A percentile compares a stretch with the other conserved stretches of the same genome.
phyloP scores from a whole-genome alignment of 2,888 invertebrate species.

The Apodemia duryi region DNA sequence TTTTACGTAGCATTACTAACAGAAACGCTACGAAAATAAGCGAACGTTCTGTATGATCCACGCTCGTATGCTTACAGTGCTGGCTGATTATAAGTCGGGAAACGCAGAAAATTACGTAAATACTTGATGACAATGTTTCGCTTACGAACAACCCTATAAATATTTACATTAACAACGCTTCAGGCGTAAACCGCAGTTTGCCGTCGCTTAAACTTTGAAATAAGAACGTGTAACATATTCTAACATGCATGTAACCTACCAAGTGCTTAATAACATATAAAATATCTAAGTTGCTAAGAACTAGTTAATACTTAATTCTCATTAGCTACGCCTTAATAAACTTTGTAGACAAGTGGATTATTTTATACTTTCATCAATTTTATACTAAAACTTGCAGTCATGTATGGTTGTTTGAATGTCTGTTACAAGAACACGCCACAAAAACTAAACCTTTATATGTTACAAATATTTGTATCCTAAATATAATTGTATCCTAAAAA shows the following conservation, averaged over 20 bases:
- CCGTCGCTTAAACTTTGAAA: constrained; percentile 54
- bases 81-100: constrained; percentile 61
- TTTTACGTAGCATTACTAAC: not conserved
- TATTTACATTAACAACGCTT: constrained; percentile 44
- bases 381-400: too few relatives aligned
- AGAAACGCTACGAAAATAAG: not conserved
- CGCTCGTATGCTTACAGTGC: constrained; percentile 45
- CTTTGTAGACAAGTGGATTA: too few relatives aligned
- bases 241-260: not conserved
- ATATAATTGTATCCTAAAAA: too few relatives aligned
- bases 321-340: too few relatives aligned
- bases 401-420: too few relatives aligned
- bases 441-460: too few relatives aligned
- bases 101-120: constrained; percentile 66
- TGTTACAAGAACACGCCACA: too few relatives aligned
- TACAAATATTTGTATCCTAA: too few relatives aligned
- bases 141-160: constrained; percentile 41
- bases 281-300: too few relatives aligned
- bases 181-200: constrained; percentile 46
- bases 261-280: too few relatives aligned
- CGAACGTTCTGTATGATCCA: not conserved
- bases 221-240: constrained; percentile 59
- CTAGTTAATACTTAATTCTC: too few relatives aligned
- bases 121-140: constrained; percentile 50
- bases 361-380: too few relatives aligned